Evolutionary conservation across 2,797 vertebrate genomes (phyloP), one percentile per base, ranked within the genome.

Genomic region (Brachyrhaphis roseni): DNA sequence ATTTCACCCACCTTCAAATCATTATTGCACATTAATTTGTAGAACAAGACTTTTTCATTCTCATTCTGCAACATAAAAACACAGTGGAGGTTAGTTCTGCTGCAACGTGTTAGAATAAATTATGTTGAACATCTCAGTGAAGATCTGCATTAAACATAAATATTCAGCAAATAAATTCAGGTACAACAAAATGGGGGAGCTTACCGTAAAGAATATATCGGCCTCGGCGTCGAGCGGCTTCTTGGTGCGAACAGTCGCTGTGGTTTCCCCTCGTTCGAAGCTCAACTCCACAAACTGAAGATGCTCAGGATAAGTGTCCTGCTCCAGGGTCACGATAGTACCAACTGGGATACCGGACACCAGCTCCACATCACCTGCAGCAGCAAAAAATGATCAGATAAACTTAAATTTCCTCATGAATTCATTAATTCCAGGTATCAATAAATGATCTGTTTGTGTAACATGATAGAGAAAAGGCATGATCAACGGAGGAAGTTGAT

Each of bases 341-440:
- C 84, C 74, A 23, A 71, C 1, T 18, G 34, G 1, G 23, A 96
- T 93, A 11, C 82, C 84, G 39, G 5, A 87, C 41, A 96, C 34
- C 83, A 39, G 0, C 92, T 96, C 95, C 77, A 96, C 90, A 11
- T 88, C 92, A 46, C 96, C 96, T 96, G 83, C 45, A 85, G 62
- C 64, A 79, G 46, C 76, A 85, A 8, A 78, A n/a, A 15, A 15
- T 3, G 1, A 23, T 20, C 8, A 4, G 15, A 62, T 8, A 1
- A 73, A 76, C 13, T 45, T 70, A 41, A 0, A 64, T 11, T 4
- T 46, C 2, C 0, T n/a, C 16, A 28, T 23, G n/a, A 36, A 20
- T 7, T 10, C 1, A n/a, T 23, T 26, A 23, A 8, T 23, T 46
- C 1, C 0, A 36, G 1, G 1, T 7, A 15, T 0, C 5, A 53